These are phyloP conservation scores for Platysteira castanea DNA, from an alignment of 2,113 vertebrate genomes.

Conservation along the genomic window DNA sequence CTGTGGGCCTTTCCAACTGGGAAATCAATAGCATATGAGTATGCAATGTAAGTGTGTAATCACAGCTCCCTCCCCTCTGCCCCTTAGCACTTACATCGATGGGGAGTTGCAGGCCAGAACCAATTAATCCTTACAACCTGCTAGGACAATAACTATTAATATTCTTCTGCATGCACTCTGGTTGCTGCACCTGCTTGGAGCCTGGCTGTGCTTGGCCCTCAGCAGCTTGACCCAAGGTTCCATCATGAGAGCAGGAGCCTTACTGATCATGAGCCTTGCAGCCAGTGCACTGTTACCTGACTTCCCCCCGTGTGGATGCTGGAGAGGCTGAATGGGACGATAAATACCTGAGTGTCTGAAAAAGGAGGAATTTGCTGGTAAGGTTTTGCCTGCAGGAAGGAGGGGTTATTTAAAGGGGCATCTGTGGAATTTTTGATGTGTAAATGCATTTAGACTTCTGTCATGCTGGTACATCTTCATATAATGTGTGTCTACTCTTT, in stretches of 20 bases:
- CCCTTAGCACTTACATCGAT: not conserved
- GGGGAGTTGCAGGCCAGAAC: not conserved
- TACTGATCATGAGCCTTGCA: not conserved
- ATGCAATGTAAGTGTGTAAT: slow-evolving; percentile 9
- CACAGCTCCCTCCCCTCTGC: slow-evolving; percentile 4
- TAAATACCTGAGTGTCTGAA: not conserved
- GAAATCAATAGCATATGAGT: slow-evolving; percentile 38
- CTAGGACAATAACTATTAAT: slow-evolving; percentile 32
- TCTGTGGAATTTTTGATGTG: not conserved
- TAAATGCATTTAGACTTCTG: not conserved
- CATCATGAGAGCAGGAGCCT: not conserved
- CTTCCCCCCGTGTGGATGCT: not conserved
- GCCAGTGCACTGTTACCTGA: not conserved
- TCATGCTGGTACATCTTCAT: not conserved
- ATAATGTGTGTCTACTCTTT: not conserved
- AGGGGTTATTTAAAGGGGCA: not conserved
- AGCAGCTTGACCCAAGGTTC: not conserved
- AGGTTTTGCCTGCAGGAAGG: not conserved
- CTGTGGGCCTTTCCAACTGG: not conserved
- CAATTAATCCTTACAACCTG: slow-evolving; percentile 38
- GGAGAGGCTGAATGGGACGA: not conserved
- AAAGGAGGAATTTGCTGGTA: not conserved
- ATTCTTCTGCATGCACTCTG: not conserved
- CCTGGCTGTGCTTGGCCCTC: not conserved
- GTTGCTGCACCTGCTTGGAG: not conserved